A percentile compares a stretch with the other conserved stretches of the same genome.
phyloP scores from a whole-genome alignment of 2,888 invertebrate species.

The Elmis aenea region DNA sequence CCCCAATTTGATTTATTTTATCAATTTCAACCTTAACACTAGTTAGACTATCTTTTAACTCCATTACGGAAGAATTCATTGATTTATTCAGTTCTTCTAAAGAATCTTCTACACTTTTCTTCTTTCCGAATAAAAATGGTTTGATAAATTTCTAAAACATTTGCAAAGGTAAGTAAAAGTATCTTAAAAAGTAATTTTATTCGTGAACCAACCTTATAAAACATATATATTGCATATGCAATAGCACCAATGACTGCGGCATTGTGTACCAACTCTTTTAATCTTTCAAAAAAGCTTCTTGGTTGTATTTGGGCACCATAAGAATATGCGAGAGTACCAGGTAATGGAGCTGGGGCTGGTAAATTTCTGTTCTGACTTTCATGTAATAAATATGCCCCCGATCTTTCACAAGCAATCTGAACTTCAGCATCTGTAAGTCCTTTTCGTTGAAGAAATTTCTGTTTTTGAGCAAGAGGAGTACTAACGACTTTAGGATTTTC shows the following conservation, averaged over 20 bases:
- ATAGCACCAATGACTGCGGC: constrained; percentile 72
- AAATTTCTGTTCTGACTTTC: constrained; percentile 29
- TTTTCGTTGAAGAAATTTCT: constrained; percentile 71
- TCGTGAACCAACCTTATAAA: constrained; percentile 70
- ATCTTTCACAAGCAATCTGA: constrained; percentile 66
- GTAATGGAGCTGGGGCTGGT: constrained; percentile 32
- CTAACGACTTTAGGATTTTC: constrained; percentile 78
- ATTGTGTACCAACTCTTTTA: constrained; percentile 67
- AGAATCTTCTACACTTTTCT: constrained; percentile 61
- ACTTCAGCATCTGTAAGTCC: constrained; percentile 74
- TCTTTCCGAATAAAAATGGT: constrained; percentile 65
- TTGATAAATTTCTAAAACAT: constrained; percentile 59
- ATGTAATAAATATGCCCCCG: constrained; percentile 45
- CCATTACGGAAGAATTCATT: constrained; percentile 54
- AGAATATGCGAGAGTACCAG: constrained; percentile 8
- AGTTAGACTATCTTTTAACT: constrained; percentile 60
- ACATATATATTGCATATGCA: constrained; percentile 71
- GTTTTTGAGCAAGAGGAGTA: constrained; percentile 72
- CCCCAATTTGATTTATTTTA: constrained; percentile 45
- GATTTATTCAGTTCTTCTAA: constrained; percentile 64
- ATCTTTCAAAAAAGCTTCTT: constrained; percentile 48
- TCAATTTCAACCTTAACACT: constrained; percentile 64
- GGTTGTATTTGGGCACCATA: constrained; percentile 24
- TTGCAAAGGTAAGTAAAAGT: constrained; percentile 14
- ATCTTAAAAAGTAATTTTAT: constrained; percentile 7